Percentiles rank a stretch among this genome's conserved stretches.
Evolutionary conservation across 2,888 invertebrate genomes (phyloP).

Genomic region (Trachelus iudaicus): DNA sequence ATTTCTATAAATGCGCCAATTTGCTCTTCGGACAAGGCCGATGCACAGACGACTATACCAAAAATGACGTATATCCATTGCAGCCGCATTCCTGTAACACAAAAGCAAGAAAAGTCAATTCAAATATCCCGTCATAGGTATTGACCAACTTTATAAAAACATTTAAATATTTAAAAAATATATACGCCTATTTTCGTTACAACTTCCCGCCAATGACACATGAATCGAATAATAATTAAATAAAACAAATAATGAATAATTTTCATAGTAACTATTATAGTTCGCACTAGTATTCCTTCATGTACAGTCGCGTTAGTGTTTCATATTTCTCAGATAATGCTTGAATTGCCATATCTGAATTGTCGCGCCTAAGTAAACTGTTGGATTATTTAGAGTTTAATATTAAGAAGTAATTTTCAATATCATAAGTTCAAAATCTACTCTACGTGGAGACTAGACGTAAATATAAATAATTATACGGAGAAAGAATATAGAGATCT

Average conservation of each 20-base stretch:
- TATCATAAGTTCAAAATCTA: too few species aligned
- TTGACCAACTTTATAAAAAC: background rate
- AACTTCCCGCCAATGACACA: background rate
- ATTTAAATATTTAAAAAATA: background rate
- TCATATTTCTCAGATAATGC: background rate
- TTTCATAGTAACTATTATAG: background rate
- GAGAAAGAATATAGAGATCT: too few species aligned
- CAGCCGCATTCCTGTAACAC: conserved; percentile 33
- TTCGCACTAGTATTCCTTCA: background rate
- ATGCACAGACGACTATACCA: conserved; percentile 24
- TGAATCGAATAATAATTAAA: background rate
- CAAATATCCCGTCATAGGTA: background rate
- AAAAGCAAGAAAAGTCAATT: conserved; percentile 3
- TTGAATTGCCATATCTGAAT: background rate
- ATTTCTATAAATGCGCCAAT: conserved; percentile 36
- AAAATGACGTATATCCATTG: conserved; percentile 32
- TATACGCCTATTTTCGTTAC: background rate
- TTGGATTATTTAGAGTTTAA: too few species aligned
- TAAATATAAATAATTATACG: too few species aligned
- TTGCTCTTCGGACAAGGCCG: conserved; percentile 20
- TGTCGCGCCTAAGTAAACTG: background rate
- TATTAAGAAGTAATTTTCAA: too few species aligned
- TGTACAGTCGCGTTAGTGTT: background rate
- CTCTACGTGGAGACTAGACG: too few species aligned
- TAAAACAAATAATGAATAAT: background rate